Evolutionary conservation across 2,888 invertebrate genomes (phyloP), one percentile per base, ranked within the genome.

Genomic region (Meiosimyza platycephala): DNA sequence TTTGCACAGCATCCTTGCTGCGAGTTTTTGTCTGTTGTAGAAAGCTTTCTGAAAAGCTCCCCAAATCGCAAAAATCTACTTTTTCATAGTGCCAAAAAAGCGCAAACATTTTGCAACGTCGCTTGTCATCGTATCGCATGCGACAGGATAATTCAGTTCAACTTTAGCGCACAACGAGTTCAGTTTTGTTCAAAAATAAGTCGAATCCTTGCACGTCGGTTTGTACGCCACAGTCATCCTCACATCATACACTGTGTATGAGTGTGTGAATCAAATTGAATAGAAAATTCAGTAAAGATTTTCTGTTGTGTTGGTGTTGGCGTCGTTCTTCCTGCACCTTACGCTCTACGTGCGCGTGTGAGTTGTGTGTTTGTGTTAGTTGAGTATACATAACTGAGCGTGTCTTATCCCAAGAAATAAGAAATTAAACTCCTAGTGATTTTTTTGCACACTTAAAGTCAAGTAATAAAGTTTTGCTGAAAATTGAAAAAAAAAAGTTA

Each of bases 81-180:
- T 28, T 28, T 28, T 28, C 28, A 28, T 28, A 2, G 15, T 16
- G 18, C 11, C 47, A 15, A 18, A 13, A 40, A 40, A 40, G 40
- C 40, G 67, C 15, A 33, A 57, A 16, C 48, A 28, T 55, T 33
- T 22, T 9, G 28, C 51, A 16, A 40, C 52, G 18, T 51, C 12
- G 54, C 52, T 70, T 15, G 22, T 40, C 62, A 40, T 13, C 48
- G 33, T 48, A 59, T 59, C 51, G 51, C 60, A 40, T 47, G 15
- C 50, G 68, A 28, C 68, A 59, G 68, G 50, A 47, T 55, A 65
- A 77, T 77, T 80, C 78, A 80, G 80, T 80, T 76, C 75, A 77
- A 76, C 78, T 78, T 76, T 76, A 79, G 77, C 83, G 80, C 80
- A 82, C 84, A 80, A 78, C 82, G 83, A 77, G 79, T 79, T 76